Conservation (phyloP, 2,797 vertebrate genomes). For the Gymnothorax reevesii region DNA sequence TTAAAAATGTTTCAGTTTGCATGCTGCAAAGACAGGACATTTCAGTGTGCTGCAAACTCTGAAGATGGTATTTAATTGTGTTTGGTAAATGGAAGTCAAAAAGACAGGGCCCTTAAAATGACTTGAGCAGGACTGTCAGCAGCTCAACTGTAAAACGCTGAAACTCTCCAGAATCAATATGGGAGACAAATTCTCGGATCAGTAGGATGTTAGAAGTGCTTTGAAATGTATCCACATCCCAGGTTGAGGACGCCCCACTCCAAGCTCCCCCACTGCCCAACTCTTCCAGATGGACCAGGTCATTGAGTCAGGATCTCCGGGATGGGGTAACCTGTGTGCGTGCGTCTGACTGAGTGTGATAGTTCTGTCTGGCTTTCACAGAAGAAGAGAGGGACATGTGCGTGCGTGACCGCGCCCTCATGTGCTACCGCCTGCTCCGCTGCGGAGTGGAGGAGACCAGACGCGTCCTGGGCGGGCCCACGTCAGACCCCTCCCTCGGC, state of each 20-base stretch:
- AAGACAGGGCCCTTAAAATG: no score
- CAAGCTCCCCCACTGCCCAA: no score
- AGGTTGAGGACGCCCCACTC: no score
- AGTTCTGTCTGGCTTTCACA: constrained; percentile 46
- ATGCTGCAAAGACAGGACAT: no score
- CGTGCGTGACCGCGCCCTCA: constrained; percentile 85
- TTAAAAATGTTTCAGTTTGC: no score
- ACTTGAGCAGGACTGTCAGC: no score
- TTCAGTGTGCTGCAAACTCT: no score
- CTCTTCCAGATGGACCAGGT: background rate
- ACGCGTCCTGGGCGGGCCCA: constrained; percentile 79
- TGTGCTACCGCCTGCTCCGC: constrained; percentile 89
- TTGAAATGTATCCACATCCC: no score
- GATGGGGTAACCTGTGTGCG: background rate
- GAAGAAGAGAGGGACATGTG: constrained; percentile 93
- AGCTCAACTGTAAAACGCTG: background rate
- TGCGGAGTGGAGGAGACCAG: constrained; percentile 77
- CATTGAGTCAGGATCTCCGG: background rate
- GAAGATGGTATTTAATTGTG: no score
- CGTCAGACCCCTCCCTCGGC: constrained; percentile 86
- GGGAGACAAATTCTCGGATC: background rate
- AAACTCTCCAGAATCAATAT: background rate
- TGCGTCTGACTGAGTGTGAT: background rate
- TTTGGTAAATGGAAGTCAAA: no score
- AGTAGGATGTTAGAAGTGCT: background rate